Percentiles rank a stretch among this genome's conserved stretches.
Evolutionary conservation across 2,888 invertebrate species (phyloP).

Genomic region (Ophioninae sp.): DNA sequence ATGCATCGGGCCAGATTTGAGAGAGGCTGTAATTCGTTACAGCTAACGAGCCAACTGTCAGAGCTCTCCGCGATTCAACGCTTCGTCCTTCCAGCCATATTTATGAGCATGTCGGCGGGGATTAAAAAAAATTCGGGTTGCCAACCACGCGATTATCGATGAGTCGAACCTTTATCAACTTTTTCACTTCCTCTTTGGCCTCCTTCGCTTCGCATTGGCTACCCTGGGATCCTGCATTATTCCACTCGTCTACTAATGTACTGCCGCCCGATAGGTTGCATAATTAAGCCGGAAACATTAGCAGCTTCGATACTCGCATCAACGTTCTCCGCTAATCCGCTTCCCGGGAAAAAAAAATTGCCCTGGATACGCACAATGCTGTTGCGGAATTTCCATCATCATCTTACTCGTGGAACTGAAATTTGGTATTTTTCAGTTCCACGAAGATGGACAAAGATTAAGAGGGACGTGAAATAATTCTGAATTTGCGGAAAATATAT

Average conservation of each 20-base stretch:
- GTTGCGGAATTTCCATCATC: background rate
- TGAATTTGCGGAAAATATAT: background rate
- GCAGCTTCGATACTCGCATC: constrained; percentile 31
- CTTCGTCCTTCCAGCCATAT: background rate
- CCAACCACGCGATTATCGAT: background rate
- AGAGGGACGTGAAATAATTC: background rate
- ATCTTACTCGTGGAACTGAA: background rate
- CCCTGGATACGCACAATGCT: background rate
- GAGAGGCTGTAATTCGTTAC: background rate
- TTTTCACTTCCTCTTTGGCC: background rate
- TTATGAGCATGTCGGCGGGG: background rate
- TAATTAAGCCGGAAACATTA: constrained; percentile 52
- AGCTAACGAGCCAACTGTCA: background rate
- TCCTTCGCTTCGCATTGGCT: background rate
- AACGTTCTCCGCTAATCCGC: constrained; percentile 9
- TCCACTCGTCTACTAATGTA: constrained; percentile 16
- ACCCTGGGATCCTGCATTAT: background rate
- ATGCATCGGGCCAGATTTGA: background rate
- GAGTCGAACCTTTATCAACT: background rate
- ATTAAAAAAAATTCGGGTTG: background rate
- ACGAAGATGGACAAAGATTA: background rate
- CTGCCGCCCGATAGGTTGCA: constrained; percentile 35
- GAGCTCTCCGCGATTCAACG: background rate
- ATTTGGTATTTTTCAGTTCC: background rate
- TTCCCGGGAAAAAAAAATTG: background rate